Conservation (phyloP, 1,140 invertebrate species). For the Metopolophium dirhodum region DNA sequence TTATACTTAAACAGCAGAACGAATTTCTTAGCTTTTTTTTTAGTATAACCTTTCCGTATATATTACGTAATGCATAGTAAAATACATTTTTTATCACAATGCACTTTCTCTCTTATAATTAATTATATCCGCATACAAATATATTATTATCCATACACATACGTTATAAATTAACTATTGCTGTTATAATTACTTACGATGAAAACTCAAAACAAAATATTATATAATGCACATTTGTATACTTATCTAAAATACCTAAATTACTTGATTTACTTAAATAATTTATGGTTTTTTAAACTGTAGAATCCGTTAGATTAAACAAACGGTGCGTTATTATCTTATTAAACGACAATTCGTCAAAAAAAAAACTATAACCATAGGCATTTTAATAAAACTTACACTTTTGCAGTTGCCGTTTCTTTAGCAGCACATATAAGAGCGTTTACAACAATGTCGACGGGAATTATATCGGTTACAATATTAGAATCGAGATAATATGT, state of each 20-base stretch:
- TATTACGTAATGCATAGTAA: neutral
- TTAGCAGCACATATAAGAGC: slow-evolving; percentile 77
- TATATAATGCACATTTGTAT: neutral
- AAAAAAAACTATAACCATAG: neutral
- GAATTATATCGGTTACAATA: slow-evolving; percentile 77
- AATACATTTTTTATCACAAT: neutral
- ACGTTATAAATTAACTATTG: neutral
- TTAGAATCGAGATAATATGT: slow-evolving; percentile 66
- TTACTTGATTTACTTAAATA: neutral
- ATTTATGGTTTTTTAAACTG: neutral
- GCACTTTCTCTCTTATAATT: neutral
- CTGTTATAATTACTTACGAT: neutral
- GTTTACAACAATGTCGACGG: slow-evolving; percentile 86
- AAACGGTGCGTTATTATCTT: neutral
- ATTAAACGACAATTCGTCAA: neutral
- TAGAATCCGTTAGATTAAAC: neutral
- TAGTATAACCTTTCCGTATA: neutral
- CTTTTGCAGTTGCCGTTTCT: slow-evolving; percentile 48
- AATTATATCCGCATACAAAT: neutral
- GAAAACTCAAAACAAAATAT: neutral
- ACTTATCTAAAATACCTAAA: neutral
- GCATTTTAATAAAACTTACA: neutral
- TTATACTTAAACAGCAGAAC: neutral
- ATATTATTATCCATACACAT: neutral
- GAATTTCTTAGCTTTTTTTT: neutral